Evolutionary conservation across 2,888 invertebrate genomes (phyloP), one percentile per base, ranked within the genome.

Genomic region (Lordiphosa andalusiaca): DNA sequence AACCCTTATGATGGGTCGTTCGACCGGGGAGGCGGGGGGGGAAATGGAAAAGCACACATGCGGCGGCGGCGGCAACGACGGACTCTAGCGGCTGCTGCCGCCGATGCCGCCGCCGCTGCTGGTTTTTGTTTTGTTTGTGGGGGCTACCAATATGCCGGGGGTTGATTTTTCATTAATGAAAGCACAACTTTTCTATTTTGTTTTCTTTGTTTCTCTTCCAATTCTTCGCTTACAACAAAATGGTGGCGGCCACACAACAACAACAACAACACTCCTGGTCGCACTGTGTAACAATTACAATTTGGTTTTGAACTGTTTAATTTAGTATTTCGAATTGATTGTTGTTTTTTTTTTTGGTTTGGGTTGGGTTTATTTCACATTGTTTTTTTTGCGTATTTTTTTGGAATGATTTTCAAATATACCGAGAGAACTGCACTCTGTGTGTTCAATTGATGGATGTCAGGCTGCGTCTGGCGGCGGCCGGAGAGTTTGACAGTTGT

Each of bases 81-180:
- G 36, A 40, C 51, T 41, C 40, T 49, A 71, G 44, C 38, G 40
- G 52, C 54, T 40, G 47, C 35, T n/a, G n/a, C n/a, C n/a, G n/a
- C n/a, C n/a, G n/a, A n/a, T n/a, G 39, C 23, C 6, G 57, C 61
- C 30, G 30, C 35, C 21, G 58, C 58, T 58, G 71, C 67, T 65
- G 81, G 71, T 76, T 68, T 67, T 75, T 65, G 72, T 77, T 67
- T 81, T 75, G 73, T 74, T 77, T 78, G 71, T 82, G 80, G 73
- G 74, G 73, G 69, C 69, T 58, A 56, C 46, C 23, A 48, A 52
- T 53, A 58, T 61, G 71, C 72, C 67, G 69, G 73, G 74, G 80
- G 80, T 80, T 76, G 80, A 71, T 74, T 80, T 80, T 74, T 73
- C 76, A 83, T 80, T 80, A 80, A 80, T 80, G 71, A 80, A 80